Base-by-base conservation (phyloP, 2,113 vertebrate genomes). In the Chaetodon trifascialis region DNA sequence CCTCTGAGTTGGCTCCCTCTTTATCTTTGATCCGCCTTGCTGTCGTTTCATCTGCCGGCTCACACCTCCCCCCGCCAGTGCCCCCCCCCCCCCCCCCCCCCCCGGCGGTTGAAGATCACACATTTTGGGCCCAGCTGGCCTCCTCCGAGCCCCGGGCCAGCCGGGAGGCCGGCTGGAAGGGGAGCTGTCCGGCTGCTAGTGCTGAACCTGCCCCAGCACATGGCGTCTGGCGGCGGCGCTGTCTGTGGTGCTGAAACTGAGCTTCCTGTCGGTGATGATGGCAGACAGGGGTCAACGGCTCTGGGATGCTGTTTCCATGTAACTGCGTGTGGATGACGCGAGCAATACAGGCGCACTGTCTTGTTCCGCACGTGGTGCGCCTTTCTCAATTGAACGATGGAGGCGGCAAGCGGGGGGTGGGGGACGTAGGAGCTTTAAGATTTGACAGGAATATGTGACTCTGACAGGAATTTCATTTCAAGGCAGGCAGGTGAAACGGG, bases 401-500 rank as follows among this genome's bases (percentile, higher is more conserved):
- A 74, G 34, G 38, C 19, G 14, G 71, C 63, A 52, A 49, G 58
- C 16, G 55, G 25, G 30, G 46, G 4, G 36, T 5, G 19, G 12
- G 9, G 15, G 7, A 40, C 4, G 72, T 70, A 42, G 86, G 76
- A 69, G 40, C 59, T 73, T 73, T 52, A 74, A 86, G 79, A 63
- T 68, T 55, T 86, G 87, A 85, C 76, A 88, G 89, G 70, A 69
- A 65, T 52, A 68, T 79, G 69, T 56, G 80, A 56, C 67, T 85
- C 69, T 81, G 86, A 64, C 86, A 87, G 83, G 65, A 92, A 71
- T 76, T 65, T 69, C 42, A 4, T 83, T 78, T 86, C 59, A 52
- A 89, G 73, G 88, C 76, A 89, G 62, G 77, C 81, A 89, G 85
- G 89, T 90, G 89, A 86, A 80, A 83, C 68, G 46, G 67, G 36